Evolutionary conservation across 2,113 vertebrate genomes (phyloP).

Genomic region (Eulemur macaco): DNA sequence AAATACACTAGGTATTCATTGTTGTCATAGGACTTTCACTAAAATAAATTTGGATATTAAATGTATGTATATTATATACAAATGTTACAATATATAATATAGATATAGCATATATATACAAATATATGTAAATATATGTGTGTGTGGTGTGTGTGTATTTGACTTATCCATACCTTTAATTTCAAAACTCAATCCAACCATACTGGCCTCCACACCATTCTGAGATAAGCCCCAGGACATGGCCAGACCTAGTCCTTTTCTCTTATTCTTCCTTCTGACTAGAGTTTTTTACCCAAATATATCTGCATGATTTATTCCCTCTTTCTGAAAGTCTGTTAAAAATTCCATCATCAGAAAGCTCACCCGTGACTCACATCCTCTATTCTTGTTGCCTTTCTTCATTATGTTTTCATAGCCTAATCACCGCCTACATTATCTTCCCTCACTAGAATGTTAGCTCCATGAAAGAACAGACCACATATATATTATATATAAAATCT

Average conservation of each 20-base stretch:
- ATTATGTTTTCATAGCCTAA: not conserved
- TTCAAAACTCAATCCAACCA: not conserved
- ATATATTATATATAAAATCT: not conserved
- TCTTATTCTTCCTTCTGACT: not conserved
- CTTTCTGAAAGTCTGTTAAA: not conserved
- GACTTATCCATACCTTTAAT: not conserved
- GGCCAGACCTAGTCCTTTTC: not conserved
- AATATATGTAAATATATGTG: not conserved
- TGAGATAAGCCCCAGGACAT: not conserved
- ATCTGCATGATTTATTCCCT: not conserved
- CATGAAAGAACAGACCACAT: not conserved
- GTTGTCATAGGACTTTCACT: not conserved
- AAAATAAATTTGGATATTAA: not conserved
- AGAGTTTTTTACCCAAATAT: not conserved
- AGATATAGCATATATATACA: not conserved
- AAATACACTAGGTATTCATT: not conserved
- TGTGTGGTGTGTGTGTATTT: not conserved
- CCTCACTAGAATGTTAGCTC: not conserved
- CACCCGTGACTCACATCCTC: not conserved
- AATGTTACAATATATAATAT: not conserved
- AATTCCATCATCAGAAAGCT: not conserved
- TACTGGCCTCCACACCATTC: not conserved
- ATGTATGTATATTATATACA: not conserved
- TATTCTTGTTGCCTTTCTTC: not conserved
- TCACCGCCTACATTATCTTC: not conserved